phyloP scores from a whole-genome alignment of 1,140 invertebrate species.

The Linepithema humile region DNA sequence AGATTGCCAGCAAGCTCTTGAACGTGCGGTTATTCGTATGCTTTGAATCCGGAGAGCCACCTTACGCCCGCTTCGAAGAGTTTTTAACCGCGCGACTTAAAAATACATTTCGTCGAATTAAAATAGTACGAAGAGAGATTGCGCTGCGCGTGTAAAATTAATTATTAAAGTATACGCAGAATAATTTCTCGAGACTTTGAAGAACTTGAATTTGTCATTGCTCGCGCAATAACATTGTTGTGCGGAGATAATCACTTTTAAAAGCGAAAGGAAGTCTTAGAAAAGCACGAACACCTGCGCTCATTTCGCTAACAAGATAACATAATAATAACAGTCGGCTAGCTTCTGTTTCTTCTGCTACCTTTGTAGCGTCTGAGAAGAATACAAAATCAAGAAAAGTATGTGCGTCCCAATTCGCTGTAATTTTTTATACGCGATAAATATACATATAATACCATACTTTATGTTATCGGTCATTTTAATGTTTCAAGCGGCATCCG shows the following conservation, averaged over 20 bases:
- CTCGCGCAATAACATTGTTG: slow-evolving; percentile 15
- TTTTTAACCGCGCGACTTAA: no score
- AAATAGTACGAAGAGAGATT: not conserved
- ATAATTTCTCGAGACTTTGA: slow-evolving; percentile 29
- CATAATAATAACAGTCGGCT: slow-evolving; percentile 57
- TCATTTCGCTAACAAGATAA: slow-evolving; percentile 66
- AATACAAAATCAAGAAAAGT: not conserved
- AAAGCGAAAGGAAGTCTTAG: slow-evolving; percentile 68
- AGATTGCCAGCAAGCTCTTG: slow-evolving; percentile 18
- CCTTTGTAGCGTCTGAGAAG: not conserved
- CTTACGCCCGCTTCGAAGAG: no score
- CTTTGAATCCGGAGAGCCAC: no score
- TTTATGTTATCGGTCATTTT: not conserved
- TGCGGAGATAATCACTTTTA: slow-evolving; percentile 53
- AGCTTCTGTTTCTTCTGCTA: slow-evolving; percentile 15
- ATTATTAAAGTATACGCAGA: not conserved
- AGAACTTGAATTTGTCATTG: slow-evolving; percentile 30
- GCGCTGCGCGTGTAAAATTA: not conserved
- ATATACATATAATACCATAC: not conserved
- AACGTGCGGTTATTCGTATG: slow-evolving; percentile 6
- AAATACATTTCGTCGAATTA: not conserved
- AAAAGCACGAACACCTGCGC: slow-evolving; percentile 38
- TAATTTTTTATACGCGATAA: not conserved
- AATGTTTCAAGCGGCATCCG: not conserved
- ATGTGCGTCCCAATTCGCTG: not conserved